Conservation (phyloP, 2,797 vertebrate genomes). For the Molossus molossus region DNA sequence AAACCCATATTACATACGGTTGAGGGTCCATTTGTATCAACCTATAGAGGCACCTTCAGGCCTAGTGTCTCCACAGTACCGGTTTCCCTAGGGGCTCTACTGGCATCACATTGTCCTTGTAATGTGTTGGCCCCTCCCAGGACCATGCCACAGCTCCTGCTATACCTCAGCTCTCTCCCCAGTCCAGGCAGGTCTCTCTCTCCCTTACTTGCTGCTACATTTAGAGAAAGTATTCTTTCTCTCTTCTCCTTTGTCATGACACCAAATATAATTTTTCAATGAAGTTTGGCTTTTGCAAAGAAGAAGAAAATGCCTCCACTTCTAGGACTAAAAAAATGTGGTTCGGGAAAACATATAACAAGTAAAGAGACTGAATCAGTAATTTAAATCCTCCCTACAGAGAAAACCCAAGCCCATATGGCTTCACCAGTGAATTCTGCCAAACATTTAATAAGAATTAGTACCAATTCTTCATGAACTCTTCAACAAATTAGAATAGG, state of each 20-base stretch:
- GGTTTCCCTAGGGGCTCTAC: neutral
- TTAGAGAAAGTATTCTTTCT: neutral
- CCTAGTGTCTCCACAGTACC: neutral
- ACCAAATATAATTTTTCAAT: neutral
- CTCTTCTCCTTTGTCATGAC: neutral
- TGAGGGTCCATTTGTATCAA: neutral
- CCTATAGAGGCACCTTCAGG: no score
- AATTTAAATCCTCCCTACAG: neutral
- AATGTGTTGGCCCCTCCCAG: neutral
- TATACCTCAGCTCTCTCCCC: neutral
- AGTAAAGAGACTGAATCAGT: neutral
- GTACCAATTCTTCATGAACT: neutral
- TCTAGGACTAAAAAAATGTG: neutral
- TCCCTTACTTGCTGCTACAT: neutral
- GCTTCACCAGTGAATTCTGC: neutral
- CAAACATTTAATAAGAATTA: constrained; percentile 22
- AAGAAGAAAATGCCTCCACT: neutral
- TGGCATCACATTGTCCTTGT: neutral
- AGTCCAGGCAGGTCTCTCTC: neutral
- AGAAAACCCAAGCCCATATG: neutral
- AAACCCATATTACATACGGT: neutral
- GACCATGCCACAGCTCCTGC: neutral
- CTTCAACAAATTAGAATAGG: neutral
- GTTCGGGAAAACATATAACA: neutral
- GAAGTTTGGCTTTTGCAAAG: neutral